Conservation (phyloP, 2,888 invertebrate genomes). For the Siphonodentalium dalli region DNA sequence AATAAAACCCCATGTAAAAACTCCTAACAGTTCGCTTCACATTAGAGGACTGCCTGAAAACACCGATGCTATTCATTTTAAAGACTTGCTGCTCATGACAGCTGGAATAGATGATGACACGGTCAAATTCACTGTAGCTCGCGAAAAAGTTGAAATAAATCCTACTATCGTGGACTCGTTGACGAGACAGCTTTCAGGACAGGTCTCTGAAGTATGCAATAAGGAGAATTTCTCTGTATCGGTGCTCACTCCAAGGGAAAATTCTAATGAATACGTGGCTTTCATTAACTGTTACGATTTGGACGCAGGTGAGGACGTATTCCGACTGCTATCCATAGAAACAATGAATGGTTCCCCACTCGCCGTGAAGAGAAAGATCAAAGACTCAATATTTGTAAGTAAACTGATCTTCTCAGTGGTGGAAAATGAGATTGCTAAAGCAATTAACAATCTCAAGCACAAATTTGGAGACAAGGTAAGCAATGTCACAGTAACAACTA, state of each 20-base stretch:
- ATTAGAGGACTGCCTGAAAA: constrained; percentile 6
- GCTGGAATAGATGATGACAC: not conserved
- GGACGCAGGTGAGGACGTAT: constrained; percentile 18
- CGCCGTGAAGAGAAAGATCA: too few relatives aligned
- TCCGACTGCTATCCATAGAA: constrained; percentile 3
- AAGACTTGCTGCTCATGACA: not conserved
- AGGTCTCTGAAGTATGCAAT: not conserved
- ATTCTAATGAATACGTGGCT: constrained; percentile 4
- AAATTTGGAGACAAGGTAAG: too few relatives aligned
- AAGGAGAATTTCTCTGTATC: constrained; percentile 2
- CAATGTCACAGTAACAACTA: too few relatives aligned
- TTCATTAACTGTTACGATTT: constrained; percentile 12
- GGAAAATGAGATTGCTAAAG: too few relatives aligned
- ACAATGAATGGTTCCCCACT: too few relatives aligned
- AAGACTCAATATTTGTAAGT: too few relatives aligned
- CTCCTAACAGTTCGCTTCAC: not conserved
- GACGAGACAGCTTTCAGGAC: not conserved
- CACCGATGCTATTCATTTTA: constrained; percentile 15
- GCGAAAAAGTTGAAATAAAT: constrained; percentile 1
- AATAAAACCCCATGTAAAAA: constrained; percentile 1
- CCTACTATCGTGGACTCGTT: not conserved
- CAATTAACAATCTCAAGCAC: too few relatives aligned
- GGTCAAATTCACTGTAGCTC: not conserved
- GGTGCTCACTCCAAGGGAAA: constrained; percentile 8
- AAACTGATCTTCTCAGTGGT: too few relatives aligned